Percentiles rank a stretch among this genome's conserved stretches.
Evolutionary conservation across 2,888 invertebrate genomes (phyloP).

Genomic region (Heliconius ismenius): DNA sequence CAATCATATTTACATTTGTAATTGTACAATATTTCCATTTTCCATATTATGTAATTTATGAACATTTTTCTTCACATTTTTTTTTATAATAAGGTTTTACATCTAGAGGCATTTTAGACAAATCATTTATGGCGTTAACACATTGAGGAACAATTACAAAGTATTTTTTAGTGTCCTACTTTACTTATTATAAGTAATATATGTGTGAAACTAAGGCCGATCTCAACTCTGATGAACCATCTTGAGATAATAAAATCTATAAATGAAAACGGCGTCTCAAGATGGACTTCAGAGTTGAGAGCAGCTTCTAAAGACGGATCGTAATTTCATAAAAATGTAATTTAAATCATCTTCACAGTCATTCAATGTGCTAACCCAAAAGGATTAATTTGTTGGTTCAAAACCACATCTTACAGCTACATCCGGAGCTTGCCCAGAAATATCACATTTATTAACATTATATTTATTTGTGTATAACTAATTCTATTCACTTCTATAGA

Average conservation of each 20-base stretch:
- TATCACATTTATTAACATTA: slow-evolving; percentile 56
- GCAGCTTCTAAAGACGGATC: neutral
- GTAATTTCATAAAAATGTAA: no score
- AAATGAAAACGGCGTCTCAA: no score
- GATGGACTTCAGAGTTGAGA: no score
- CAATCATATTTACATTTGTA: slow-evolving; percentile 22
- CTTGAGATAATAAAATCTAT: no score
- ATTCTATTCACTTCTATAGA: slow-evolving; percentile 39
- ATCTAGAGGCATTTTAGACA: slow-evolving; percentile 12
- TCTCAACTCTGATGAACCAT: no score
- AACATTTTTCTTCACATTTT: neutral
- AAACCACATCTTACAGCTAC: slow-evolving; percentile 59
- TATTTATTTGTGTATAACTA: slow-evolving; percentile 45
- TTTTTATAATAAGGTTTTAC: neutral
- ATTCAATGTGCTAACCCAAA: neutral
- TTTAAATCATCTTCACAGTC: neutral
- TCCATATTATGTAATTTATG: slow-evolving; percentile 6
- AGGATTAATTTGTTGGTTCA: slow-evolving; percentile 52
- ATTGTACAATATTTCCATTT: slow-evolving; percentile 21
- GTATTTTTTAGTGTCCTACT: neutral
- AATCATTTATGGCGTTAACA: neutral
- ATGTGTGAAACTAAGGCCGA: no score
- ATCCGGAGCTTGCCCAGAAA: slow-evolving; percentile 52
- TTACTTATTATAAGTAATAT: neutral
- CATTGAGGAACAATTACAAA: neutral